phyloP scores from a whole-genome alignment of 2,888 invertebrate species.

The Hydrotaea diabolus region DNA sequence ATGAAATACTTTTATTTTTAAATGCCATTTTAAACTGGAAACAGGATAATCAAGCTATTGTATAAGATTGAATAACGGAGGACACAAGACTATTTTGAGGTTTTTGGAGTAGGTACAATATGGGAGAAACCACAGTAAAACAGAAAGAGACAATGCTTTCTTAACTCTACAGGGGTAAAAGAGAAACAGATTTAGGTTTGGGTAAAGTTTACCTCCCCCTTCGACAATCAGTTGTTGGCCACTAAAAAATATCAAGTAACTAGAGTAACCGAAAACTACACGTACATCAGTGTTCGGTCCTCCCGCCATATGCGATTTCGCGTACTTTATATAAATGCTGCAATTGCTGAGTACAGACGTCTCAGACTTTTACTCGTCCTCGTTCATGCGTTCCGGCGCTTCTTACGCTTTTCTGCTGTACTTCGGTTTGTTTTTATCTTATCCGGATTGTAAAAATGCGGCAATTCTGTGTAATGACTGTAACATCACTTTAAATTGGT shows the following conservation, averaged over 20 bases:
- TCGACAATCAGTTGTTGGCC: not conserved
- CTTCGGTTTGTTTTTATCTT: not conserved
- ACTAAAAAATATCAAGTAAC: too few species aligned
- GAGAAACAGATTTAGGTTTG: too few species aligned
- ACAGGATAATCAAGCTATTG: too few species aligned
- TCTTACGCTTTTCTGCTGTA: not conserved
- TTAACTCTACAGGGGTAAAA: too few species aligned
- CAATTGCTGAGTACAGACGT: not conserved
- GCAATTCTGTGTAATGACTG: slow-evolving; percentile 30
- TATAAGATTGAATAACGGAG: too few species aligned
- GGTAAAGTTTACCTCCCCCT: not conserved
- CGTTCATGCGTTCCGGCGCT: not conserved
- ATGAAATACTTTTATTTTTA: too few species aligned
- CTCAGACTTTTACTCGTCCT: too few species aligned
- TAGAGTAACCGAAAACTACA: too few species aligned
- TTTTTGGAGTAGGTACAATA: too few species aligned
- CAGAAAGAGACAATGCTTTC: too few species aligned
- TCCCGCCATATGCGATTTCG: not conserved
- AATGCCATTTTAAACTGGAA: too few species aligned
- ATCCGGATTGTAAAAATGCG: not conserved
- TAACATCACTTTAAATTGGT: slow-evolving; percentile 38
- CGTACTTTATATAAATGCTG: not conserved
- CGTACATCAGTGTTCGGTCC: not conserved
- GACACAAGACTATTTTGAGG: not conserved
- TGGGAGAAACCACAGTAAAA: not conserved